Percentiles rank a stretch among this genome's conserved stretches.
These are phyloP conservation scores for Megalops cyprinoides DNA, from an alignment of 2,797 vertebrate genomes.

Conservation along the genomic window DNA sequence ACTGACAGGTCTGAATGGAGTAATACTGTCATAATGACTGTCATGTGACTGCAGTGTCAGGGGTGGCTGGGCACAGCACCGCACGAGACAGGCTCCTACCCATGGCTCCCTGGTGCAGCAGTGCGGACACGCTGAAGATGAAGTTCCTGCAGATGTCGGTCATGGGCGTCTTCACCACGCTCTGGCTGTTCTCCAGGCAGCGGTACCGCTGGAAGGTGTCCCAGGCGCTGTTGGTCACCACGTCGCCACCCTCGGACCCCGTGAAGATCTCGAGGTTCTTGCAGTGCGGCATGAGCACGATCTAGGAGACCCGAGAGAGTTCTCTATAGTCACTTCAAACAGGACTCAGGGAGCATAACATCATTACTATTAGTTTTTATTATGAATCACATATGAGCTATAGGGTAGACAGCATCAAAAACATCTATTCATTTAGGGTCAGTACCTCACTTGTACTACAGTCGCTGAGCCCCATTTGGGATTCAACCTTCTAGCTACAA, in stretches of 20 bases:
- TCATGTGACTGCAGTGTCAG: not conserved
- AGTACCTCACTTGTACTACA: not conserved
- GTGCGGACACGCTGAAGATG: conserved; percentile 93
- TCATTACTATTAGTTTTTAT: too few relatives aligned
- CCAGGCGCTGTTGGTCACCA: conserved; percentile 80
- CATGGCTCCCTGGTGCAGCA: conserved; percentile 88
- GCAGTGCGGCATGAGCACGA: conserved; percentile 95
- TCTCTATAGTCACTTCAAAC: not conserved
- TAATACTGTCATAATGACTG: too few relatives aligned
- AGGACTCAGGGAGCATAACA: not conserved
- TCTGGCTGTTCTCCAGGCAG: conserved; percentile 92
- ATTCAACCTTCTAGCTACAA: not conserved
- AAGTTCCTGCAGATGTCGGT: conserved; percentile 91
- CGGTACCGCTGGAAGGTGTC: conserved; percentile 94
- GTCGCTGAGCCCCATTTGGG: too few relatives aligned
- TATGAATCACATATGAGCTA: too few relatives aligned
- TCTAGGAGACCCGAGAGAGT: conserved; percentile 68
- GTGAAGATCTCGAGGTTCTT: conserved; percentile 93
- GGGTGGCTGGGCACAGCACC: not conserved
- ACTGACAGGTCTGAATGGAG: too few relatives aligned
- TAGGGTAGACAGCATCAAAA: too few relatives aligned
- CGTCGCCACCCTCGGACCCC: conserved; percentile 79
- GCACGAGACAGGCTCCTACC: conserved; percentile 77
- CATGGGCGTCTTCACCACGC: conserved; percentile 88
- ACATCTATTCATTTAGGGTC: too few relatives aligned